Conservation (phyloP, 2,888 invertebrate genomes). For the Oscheius sp. region DNA sequence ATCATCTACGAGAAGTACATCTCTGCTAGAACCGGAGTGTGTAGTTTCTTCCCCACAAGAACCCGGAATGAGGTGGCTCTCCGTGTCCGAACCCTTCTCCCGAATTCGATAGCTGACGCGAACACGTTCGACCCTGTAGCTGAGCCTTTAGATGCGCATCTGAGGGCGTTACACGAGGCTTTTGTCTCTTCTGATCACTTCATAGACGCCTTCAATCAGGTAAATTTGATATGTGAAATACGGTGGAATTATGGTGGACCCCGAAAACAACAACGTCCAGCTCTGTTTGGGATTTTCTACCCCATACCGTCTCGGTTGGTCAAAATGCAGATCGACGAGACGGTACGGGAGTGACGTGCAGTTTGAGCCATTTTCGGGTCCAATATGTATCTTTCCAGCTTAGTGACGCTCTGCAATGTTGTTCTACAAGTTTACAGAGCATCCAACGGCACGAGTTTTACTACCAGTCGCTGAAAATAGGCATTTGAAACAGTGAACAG, state of each 20-base stretch:
- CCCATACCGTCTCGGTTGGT: too few relatives aligned
- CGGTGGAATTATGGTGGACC: too few relatives aligned
- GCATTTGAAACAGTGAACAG: too few relatives aligned
- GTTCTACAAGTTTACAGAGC: background rate
- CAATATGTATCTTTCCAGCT: too few relatives aligned
- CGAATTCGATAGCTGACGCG: slow-evolving; percentile 31
- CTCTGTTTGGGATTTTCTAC: too few relatives aligned
- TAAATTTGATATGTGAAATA: background rate
- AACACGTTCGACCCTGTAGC: slow-evolving; percentile 33
- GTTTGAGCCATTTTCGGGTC: too few relatives aligned
- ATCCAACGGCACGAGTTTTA: too few relatives aligned
- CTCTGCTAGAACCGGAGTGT: slow-evolving; percentile 53
- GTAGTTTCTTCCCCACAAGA: slow-evolving; percentile 54
- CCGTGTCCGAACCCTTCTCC: slow-evolving; percentile 32
- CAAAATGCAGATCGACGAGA: too few relatives aligned
- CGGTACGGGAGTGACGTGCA: too few relatives aligned
- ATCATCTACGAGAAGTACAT: slow-evolving; percentile 61
- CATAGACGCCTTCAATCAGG: slow-evolving; percentile 65
- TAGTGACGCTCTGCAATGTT: too few relatives aligned
- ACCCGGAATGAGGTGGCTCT: slow-evolving; percentile 48
- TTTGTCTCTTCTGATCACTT: slow-evolving; percentile 66
- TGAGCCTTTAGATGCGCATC: slow-evolving; percentile 38
- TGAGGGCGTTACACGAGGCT: slow-evolving; percentile 61
- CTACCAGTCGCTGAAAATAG: too few relatives aligned
- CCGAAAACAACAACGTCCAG: too few relatives aligned